phyloP scores from a whole-genome alignment of 53 echinoderm and acorn worm genomes.

The Echinometra lucunter region DNA sequence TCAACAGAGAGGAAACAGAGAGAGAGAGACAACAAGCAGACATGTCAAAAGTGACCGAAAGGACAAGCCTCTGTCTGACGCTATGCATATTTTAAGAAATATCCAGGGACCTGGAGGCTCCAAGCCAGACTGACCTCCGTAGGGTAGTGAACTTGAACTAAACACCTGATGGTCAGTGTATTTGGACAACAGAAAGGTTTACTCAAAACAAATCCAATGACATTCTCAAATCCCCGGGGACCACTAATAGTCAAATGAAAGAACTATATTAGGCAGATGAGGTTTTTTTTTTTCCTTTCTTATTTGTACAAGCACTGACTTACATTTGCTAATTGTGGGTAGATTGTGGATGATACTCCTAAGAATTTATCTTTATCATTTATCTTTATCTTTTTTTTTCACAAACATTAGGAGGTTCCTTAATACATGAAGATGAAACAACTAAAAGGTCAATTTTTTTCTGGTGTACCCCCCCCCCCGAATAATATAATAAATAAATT shows the following conservation, averaged over 20 bases:
- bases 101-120: neutral
- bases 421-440: too few relatives aligned
- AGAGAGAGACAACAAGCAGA: neutral
- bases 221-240: conserved; percentile 24
- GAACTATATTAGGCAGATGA: neutral
- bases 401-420: neutral
- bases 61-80: neutral
- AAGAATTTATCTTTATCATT: too few relatives aligned
- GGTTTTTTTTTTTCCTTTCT: neutral
- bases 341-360: neutral
- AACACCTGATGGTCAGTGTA: conserved; percentile 26
- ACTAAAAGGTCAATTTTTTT: too few relatives aligned
- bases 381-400: neutral
- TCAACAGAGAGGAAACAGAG: neutral
- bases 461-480: too few relatives aligned
- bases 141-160: conserved; percentile 45
- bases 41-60: neutral
- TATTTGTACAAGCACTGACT: neutral
- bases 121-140: conserved; percentile 17
- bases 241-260: conserved; percentile 41
- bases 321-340: neutral
- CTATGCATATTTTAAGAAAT: neutral
- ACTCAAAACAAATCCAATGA: conserved; percentile 51
- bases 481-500: too few relatives aligned
- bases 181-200: neutral